Conservation (phyloP, 1,140 invertebrate genomes). For the Heliconius eleuchia region DNA sequence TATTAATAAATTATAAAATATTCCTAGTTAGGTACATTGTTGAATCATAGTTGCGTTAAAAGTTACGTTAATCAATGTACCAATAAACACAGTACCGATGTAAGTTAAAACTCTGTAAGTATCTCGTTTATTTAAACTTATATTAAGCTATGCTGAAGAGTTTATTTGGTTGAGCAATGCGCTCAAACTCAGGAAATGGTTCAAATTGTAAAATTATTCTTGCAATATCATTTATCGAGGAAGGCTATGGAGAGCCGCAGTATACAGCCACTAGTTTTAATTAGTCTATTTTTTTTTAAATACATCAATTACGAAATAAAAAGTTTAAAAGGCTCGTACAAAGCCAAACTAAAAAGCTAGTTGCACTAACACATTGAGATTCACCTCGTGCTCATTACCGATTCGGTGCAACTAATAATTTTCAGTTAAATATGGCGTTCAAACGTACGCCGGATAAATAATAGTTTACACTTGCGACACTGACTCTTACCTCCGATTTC, state of each 20-base stretch:
- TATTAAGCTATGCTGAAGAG: too few species aligned
- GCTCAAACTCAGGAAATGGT: too few species aligned
- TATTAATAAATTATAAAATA: too few species aligned
- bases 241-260: too few species aligned
- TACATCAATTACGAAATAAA: background rate
- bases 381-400: conserved; percentile 11
- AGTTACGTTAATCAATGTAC: background rate
- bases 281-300: too few species aligned
- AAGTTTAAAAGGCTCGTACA: background rate
- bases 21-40: background rate
- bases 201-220: too few species aligned
- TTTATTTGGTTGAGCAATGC: too few species aligned
- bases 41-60: too few species aligned
- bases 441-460: conserved; percentile 23
- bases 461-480: conserved; percentile 22
- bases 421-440: conserved; percentile 22
- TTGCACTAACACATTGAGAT: background rate
- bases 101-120: background rate
- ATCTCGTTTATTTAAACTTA: too few species aligned
- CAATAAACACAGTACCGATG: background rate
- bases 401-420: conserved; percentile 19
- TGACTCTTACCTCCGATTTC: conserved; percentile 19
- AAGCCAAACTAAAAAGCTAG: background rate
- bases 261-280: too few species aligned
- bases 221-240: too few species aligned